Evolutionary conservation across 2,888 invertebrate genomes (phyloP).

Genomic region (Macrostomum cliftonense): DNA sequence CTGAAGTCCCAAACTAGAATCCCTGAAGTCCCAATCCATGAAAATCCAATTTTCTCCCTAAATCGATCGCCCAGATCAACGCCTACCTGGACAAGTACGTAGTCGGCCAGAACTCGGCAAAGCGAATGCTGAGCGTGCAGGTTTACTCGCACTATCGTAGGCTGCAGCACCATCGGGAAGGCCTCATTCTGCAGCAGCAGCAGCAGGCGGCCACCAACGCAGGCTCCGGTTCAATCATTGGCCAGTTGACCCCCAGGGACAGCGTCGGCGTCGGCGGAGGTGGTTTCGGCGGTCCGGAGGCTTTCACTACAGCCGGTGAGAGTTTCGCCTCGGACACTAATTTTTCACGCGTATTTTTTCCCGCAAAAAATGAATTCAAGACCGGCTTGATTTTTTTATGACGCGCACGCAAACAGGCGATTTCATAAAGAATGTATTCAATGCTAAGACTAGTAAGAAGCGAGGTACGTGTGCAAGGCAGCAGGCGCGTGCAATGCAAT

Average conservation of each 20-base stretch:
- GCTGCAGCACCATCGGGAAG: conserved; percentile 52
- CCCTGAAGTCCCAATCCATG: too few species aligned
- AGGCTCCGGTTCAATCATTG: conserved; percentile 46
- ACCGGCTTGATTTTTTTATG: too few species aligned
- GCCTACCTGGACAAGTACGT: conserved; percentile 88
- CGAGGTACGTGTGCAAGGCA: too few species aligned
- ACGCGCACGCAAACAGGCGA: too few species aligned
- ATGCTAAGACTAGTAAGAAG: too few species aligned
- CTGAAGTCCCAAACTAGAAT: too few species aligned
- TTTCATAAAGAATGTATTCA: too few species aligned
- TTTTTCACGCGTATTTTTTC: too few species aligned
- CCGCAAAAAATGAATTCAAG: too few species aligned
- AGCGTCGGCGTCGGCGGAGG: conserved; percentile 1
- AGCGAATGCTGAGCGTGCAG: conserved; percentile 87
- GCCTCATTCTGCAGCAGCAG: conserved; percentile 60
- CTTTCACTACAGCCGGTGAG: background rate
- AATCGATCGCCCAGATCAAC: conserved; percentile 71
- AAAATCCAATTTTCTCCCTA: too few species aligned
- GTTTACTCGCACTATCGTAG: conserved; percentile 98
- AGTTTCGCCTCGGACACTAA: too few species aligned
- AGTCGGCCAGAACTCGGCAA: conserved; percentile 86
- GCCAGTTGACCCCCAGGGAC: conserved; percentile 20
- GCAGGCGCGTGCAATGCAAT: too few species aligned
- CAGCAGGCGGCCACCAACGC: conserved; percentile 81
- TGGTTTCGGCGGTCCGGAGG: background rate